Base-by-base conservation (phyloP, 2,113 vertebrate genomes). In the Sinosuthora webbiana region DNA sequence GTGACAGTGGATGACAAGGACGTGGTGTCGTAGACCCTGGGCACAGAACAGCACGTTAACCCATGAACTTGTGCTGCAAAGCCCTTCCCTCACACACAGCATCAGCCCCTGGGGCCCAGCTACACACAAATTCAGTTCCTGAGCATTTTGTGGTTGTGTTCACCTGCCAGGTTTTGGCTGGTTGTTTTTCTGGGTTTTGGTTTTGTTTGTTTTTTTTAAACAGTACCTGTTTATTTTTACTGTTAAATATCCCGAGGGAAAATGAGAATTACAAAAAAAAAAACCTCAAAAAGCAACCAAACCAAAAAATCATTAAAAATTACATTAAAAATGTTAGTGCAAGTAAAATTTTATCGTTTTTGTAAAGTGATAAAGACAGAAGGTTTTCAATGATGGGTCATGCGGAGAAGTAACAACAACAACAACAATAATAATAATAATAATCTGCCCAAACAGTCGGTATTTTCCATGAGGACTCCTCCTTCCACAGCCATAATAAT, bases 11-110 rank as follows among this genome's bases (percentile, higher is more conserved):
- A 18, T 2, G 96, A 83, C 60, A 98, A 4, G 50, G 95, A 94
- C 31, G 97, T 98, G 65, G 98, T 99, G 94, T 99, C 98, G 27
- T 98, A 99, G 90, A 99, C 86, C 93, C 99, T 99, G 95, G 75
- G 96, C 63, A 81, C 15, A 92, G 64, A 86, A 24, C 3, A 52
- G 23, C 2, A 13, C 1, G 6, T 77, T 8, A 47, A 12, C 1
- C 14, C 11, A 8, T 0, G 3, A 6, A 0, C 0, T 3, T 5
- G 25, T 35, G 33, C 55, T 15, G 1, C 4, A 39, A 17, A 15
- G 39, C 55, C 64, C 64, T 15, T 13, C 5, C 63, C 77, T n/a
- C 35, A 1, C 1, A 28, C 8, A 23, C 20, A 24, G 7, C 16
- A 15, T 2, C 35, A 24, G 53, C 56, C 13, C 10, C 65, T 9